phyloP scores from a whole-genome alignment of 2,113 vertebrate genomes.

The Thamnophis sirtalis region DNA sequence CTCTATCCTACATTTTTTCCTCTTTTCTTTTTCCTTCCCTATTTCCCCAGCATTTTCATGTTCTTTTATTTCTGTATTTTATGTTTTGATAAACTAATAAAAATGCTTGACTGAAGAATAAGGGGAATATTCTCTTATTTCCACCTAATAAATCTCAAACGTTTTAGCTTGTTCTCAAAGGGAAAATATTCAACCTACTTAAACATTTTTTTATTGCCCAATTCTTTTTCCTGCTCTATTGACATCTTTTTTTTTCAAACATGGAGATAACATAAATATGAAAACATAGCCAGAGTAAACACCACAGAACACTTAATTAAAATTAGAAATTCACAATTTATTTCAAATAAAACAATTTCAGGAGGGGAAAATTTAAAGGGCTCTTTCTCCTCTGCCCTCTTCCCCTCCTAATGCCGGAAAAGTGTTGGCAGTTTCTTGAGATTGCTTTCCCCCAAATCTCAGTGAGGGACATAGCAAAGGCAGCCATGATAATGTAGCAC shows the following conservation, averaged over 20 bases:
- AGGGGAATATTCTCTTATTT: background rate
- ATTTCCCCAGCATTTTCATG: background rate
- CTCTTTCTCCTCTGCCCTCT: slow-evolving; percentile 40
- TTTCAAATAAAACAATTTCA: slow-evolving; percentile 69
- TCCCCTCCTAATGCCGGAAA: slow-evolving; percentile 45
- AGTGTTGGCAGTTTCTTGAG: slow-evolving; percentile 40
- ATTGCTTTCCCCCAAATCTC: slow-evolving; percentile 18
- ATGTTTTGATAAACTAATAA: background rate
- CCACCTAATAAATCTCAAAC: background rate
- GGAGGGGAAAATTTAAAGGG: slow-evolving; percentile 35
- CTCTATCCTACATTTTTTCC: background rate
- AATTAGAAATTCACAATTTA: slow-evolving; percentile 73
- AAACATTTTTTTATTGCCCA: background rate
- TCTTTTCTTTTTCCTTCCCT: background rate
- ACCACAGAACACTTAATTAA: slow-evolving; percentile 42
- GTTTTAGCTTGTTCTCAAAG: background rate
- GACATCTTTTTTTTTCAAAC: background rate
- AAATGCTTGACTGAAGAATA: background rate
- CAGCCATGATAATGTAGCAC: slow-evolving; percentile 9
- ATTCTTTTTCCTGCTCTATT: background rate
- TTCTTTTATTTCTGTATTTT: background rate
- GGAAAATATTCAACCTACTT: background rate
- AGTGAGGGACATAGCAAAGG: slow-evolving; percentile 28
- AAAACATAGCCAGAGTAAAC: background rate
- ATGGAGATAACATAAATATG: background rate